Conservation (phyloP, 2,113 vertebrate species). For the Austrofundulus limnaeus region DNA sequence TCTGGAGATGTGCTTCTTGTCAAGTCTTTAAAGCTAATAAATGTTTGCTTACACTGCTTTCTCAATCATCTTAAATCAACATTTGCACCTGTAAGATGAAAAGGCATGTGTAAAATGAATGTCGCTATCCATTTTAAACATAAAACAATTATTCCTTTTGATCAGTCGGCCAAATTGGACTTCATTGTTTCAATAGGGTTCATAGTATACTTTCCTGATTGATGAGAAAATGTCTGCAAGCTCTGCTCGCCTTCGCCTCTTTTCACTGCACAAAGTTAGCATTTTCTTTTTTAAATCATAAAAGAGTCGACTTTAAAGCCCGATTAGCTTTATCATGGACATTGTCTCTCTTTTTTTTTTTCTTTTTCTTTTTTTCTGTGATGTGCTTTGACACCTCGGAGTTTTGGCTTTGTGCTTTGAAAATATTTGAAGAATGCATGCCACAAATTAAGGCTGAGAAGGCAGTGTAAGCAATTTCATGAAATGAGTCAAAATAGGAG, state of each 20-base stretch:
- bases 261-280: constrained; percentile 81
- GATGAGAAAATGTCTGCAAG: constrained; percentile 67
- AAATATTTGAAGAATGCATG: constrained; percentile 77
- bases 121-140: constrained; percentile 34
- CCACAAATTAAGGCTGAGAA: constrained; percentile 76
- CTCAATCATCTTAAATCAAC: constrained; percentile 67
- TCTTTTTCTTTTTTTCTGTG: constrained; percentile 50
- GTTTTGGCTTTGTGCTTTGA: constrained; percentile 77
- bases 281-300: constrained; percentile 47
- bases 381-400: constrained; percentile 47
- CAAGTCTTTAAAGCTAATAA: constrained; percentile 43
- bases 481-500: constrained; percentile 81
- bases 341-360: no score
- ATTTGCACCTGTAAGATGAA: constrained; percentile 38
- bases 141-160: constrained; percentile 35
- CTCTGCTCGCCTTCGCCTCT: constrained; percentile 79
- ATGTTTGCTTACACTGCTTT: constrained; percentile 82
- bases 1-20: constrained; percentile 75
- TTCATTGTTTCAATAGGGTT: constrained; percentile 84
- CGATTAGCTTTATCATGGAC: constrained; percentile 42
- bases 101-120: constrained; percentile 34
- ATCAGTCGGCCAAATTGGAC: constrained; percentile 68
- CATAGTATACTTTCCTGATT: constrained; percentile 80
- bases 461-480: constrained; percentile 77
- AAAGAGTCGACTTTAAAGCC: constrained; percentile 42